Base-by-base conservation (phyloP, 2,113 vertebrate species). In the Panthera uncia region DNA sequence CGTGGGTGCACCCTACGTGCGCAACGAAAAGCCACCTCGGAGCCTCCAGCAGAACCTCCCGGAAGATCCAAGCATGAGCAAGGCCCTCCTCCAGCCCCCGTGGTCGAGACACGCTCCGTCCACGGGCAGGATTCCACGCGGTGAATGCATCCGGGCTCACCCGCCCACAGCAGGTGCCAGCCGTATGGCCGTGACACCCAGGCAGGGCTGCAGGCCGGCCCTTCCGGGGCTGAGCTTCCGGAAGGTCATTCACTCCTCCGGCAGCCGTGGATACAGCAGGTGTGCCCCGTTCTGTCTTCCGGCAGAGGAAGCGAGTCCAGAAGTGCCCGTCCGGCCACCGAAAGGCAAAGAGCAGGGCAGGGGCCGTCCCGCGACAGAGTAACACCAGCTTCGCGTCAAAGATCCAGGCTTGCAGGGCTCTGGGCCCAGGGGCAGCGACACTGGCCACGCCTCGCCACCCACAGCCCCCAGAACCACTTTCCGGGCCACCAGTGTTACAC, bases 251-350 rank as follows among this genome's bases (percentile, higher is more conserved):
- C 19, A 2, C 79, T 27, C 18, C 48, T 33, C 36, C 84, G 93
- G 95, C 50, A 76, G 85, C 95, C 69, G 52, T 89, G 95, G 90
- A 87, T n/a, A 94, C 15, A 23, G 68, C 83, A 73, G 1, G n/a
- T 6, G 0, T 27, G 15, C 4, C 15, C 11, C 68, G 10, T 2
- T 18, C 33, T 93, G 45, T n/a, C 38, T 38, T 65, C 80, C 8
- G 15, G 33, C 38, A 69, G 65, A 91, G 48, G 50, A 4, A 16
- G 4, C 0, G 71, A n/a, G 68, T 29, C 36, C 15, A 27, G 21
- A 52, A 19, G 16, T 4, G 21, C 71, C 78, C 78, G 1, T 10
- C 31, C 13, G 27, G 52, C 78, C 50, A 19, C 3, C 1, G 18
- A 48, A 5, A 80, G 23, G 25, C 41, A 89, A 13, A 38, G 61